Conservation (phyloP, 2,797 vertebrate genomes). For the Petrocephalus schoutedeni region DNA sequence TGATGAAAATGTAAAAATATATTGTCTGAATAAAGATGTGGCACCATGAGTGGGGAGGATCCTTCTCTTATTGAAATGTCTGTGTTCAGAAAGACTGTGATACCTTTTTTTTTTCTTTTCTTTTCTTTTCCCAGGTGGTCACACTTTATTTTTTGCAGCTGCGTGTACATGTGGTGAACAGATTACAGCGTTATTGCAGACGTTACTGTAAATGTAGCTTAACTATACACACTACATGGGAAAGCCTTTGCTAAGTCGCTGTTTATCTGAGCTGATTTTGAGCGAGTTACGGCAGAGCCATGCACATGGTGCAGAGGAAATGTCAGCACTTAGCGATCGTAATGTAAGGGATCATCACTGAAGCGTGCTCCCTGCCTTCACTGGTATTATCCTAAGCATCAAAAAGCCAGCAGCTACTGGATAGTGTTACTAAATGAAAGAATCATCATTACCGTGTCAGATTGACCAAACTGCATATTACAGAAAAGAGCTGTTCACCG, state of each 20-base stretch:
- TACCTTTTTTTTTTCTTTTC: background rate
- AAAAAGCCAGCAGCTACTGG: background rate
- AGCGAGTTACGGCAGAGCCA: background rate
- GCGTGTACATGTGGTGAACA: background rate
- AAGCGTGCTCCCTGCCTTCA: background rate
- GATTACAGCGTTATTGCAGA: background rate
- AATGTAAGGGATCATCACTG: background rate
- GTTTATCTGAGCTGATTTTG: background rate
- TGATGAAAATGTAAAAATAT: background rate
- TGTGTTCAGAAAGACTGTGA: background rate
- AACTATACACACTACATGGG: background rate
- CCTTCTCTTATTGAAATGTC: background rate
- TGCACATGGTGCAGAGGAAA: background rate
- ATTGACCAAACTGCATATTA: background rate
- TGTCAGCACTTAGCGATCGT: background rate
- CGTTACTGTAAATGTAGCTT: background rate
- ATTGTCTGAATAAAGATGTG: background rate
- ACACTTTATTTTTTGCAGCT: background rate
- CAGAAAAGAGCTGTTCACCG: slow-evolving; percentile 28
- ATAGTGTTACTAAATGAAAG: background rate
- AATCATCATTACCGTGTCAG: slow-evolving; percentile 21
- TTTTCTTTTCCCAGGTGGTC: background rate
- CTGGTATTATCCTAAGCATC: background rate
- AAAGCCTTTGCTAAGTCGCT: background rate
- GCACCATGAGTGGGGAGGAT: background rate